Conservation (phyloP, 2,888 invertebrate species). For the Papilio elwesi region DNA sequence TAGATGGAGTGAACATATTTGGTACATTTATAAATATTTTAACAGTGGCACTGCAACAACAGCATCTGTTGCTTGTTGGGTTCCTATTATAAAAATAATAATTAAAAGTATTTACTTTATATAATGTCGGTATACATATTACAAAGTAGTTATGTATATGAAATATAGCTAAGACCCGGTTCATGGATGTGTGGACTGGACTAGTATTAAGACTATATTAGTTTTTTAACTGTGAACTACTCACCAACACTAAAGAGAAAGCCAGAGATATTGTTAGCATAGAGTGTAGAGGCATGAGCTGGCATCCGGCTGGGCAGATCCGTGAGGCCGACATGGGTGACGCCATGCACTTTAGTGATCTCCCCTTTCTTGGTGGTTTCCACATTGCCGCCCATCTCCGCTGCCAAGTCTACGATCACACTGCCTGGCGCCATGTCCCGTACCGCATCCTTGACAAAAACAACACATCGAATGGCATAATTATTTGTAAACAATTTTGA, state of each 20-base stretch:
- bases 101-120: no score
- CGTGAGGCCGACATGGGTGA: conserved; percentile 93
- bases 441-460: conserved; percentile 86
- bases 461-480: background rate
- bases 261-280: conserved; percentile 96
- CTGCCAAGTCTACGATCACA: conserved; percentile 94
- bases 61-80: no score
- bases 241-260: conserved; percentile 91
- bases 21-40: no score
- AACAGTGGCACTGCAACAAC: no score
- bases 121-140: no score
- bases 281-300: conserved; percentile 93
- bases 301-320: conserved; percentile 93
- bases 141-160: no score
- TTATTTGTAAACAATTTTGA: no score
- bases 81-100: no score
- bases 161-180: no score
- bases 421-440: conserved; percentile 94
- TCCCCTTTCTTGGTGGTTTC: conserved; percentile 92
- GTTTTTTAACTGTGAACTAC: background rate
- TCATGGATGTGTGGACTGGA: no score
- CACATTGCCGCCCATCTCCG: conserved; percentile 94
- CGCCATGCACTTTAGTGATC: conserved; percentile 89
- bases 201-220: no score
- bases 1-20: no score